These are phyloP conservation scores for Rachycentron canadum DNA, from an alignment of 2,797 vertebrate genomes.

Conservation along the genomic window DNA sequence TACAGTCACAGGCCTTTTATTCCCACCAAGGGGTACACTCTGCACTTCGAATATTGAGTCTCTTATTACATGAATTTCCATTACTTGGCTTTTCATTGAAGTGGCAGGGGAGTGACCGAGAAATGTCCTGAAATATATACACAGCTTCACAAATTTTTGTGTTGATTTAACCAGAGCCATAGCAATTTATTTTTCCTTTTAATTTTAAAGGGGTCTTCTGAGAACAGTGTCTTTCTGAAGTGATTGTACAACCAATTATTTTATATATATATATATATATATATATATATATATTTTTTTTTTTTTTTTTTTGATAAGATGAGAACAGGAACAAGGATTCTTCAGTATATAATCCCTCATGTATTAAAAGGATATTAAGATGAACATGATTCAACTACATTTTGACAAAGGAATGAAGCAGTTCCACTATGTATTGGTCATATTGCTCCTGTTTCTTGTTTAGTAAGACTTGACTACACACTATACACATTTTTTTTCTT, in stretches of 20 bases:
- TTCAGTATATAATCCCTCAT: slow-evolving; percentile 8
- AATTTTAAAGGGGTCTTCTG: slow-evolving; percentile 10
- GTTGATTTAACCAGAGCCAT: slow-evolving; percentile 22
- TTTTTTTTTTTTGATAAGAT: slow-evolving; percentile 27
- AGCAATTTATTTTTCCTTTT: slow-evolving; percentile 16
- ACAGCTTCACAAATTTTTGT: slow-evolving; percentile 18
- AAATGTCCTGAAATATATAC: slow-evolving; percentile 41
- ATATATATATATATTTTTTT: too few relatives aligned
- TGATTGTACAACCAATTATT: too few relatives aligned
- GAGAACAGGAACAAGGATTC: slow-evolving; percentile 12
- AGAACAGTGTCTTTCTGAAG: slow-evolving; percentile 10
- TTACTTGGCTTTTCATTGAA: slow-evolving; percentile 53
- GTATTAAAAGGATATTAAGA: background rate
- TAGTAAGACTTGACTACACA: background rate
- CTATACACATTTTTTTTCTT: background rate
- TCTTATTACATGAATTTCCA: slow-evolving; percentile 61
- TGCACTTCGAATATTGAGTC: slow-evolving; percentile 57
- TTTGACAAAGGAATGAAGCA: slow-evolving; percentile 5
- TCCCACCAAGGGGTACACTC: slow-evolving; percentile 35
- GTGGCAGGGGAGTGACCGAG: slow-evolving; percentile 18
- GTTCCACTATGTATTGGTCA: slow-evolving; percentile 1
- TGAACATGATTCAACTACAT: background rate
- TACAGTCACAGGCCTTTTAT: slow-evolving; percentile 57
- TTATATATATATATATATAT: too few relatives aligned
- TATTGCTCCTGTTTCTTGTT: slow-evolving; percentile 5